These are phyloP conservation scores for Nerophis lumbriciformis DNA, from an alignment of 2,113 vertebrate species.

Conservation along the genomic window DNA sequence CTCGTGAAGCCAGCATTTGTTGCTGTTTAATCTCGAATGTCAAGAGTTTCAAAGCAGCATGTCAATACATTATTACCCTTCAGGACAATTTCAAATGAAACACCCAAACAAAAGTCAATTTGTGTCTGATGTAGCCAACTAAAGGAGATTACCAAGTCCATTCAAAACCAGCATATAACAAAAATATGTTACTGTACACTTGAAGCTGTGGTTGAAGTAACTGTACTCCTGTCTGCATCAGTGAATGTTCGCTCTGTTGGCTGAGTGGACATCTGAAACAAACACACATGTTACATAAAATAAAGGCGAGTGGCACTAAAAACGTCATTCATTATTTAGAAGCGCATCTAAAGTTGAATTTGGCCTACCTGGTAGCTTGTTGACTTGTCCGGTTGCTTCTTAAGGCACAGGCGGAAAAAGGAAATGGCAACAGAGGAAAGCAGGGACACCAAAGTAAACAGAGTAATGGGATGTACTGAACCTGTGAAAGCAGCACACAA, in stretches of 20 bases:
- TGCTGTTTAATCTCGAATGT: neutral
- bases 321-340: neutral
- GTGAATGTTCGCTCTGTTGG: slow-evolving; percentile 76
- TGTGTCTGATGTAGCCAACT: neutral
- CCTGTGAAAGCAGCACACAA: slow-evolving; percentile 65
- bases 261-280: slow-evolving; percentile 82
- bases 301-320: neutral
- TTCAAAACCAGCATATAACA: neutral
- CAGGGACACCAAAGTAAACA: slow-evolving; percentile 82
- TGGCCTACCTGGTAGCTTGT: slow-evolving; percentile 78
- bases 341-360: neutral
- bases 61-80: neutral
- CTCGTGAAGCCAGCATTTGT: neutral
- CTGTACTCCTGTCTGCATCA: slow-evolving; percentile 81
- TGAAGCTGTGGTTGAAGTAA: slow-evolving; percentile 84
- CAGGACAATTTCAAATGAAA: neutral
- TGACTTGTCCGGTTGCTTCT: slow-evolving; percentile 76
- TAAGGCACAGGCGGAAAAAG: slow-evolving; percentile 79
- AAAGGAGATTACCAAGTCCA: neutral
- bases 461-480: slow-evolving; percentile 77
- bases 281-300: neutral
- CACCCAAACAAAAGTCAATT: neutral
- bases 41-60: neutral
- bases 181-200: slow-evolving; percentile 68
- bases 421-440: slow-evolving; percentile 76